phyloP scores from a whole-genome alignment of 2,113 vertebrate genomes.

The Theristicus caerulescens region DNA sequence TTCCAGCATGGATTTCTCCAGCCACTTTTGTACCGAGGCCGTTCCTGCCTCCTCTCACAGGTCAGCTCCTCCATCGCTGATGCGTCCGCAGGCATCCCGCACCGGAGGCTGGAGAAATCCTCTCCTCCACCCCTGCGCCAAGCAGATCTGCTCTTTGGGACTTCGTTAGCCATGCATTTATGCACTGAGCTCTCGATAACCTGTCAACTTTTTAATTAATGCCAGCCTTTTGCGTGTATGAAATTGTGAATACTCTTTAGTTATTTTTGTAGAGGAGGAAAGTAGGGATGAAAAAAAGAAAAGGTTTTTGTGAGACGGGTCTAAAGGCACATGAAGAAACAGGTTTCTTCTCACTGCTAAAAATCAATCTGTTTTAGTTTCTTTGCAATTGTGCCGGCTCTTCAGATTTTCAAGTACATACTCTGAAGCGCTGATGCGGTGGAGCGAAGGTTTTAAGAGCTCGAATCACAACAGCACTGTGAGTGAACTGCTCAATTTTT shows the following conservation, averaged over 20 bases:
- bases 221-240: neutral
- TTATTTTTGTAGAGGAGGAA: neutral
- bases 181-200: neutral
- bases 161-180: neutral
- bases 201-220: neutral
- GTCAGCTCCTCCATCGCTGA: neutral
- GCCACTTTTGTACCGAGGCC: accelerated
- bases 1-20: neutral
- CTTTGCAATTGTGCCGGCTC: neutral
- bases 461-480: neutral
- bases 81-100: accelerated
- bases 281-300: neutral
- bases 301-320: neutral
- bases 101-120: neutral
- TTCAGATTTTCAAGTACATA: neutral
- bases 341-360: neutral
- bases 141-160: neutral
- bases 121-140: neutral
- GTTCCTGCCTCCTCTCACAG: neutral
- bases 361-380: conserved; percentile 28
- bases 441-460: conserved; percentile 10
- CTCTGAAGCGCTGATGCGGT: neutral
- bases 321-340: neutral
- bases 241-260: neutral
- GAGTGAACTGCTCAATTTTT: conserved; percentile 21